Evolutionary conservation across 2,113 vertebrate species (phyloP), one percentile per base, ranked within the genome.

Genomic region (Panthera uncia): DNA sequence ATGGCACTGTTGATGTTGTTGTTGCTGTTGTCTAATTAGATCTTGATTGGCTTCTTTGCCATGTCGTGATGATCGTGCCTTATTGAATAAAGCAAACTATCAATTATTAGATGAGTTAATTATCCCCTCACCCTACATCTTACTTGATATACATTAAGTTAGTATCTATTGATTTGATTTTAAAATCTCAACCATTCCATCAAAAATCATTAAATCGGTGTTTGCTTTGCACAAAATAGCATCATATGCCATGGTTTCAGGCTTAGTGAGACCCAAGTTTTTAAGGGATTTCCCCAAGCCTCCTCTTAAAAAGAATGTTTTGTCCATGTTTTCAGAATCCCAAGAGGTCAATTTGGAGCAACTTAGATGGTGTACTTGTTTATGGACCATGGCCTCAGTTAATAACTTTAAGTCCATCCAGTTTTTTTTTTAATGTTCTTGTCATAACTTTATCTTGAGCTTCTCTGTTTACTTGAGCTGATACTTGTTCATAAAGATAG

Each of bases 121-220:
- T 27, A 95, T 93, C 29, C 81, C 33, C 38, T 83, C 0, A 82
- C 9, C 23, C 63, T 85, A 8, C 2, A 52, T 9, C 76, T 19
- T 33, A 85, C 2, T 81, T 92, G 45, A 55, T 63, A 79, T 7
- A 79, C 10, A 29, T 45, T 57, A 65, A 94, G 33, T 89, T 92
- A 21, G 4, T 69, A 83, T 79, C 29, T 73, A 29, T 86, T 89
- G 68, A n/a, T 90, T 88, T 73, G 5, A 73, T 89, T 95, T 97
- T 86, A 33, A 86, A 73, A 78, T 68, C 16, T 45, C 31, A 85
- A 48, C 16, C 21, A 82, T 96, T 74, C 63, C n/a, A 78, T 66
- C 31, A 78, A 27, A 73, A 83, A 71, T 48, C 19, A 79, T 79
- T 57, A 89, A 27, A 25, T 68, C 78, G 29, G 1, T 52, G 3